Evolutionary conservation across 30 jellyfish, hydroid and myxozoan species (phyloP), one percentile per base, ranked within the genome.

Genomic region (Rhopilema esculentum): DNA sequence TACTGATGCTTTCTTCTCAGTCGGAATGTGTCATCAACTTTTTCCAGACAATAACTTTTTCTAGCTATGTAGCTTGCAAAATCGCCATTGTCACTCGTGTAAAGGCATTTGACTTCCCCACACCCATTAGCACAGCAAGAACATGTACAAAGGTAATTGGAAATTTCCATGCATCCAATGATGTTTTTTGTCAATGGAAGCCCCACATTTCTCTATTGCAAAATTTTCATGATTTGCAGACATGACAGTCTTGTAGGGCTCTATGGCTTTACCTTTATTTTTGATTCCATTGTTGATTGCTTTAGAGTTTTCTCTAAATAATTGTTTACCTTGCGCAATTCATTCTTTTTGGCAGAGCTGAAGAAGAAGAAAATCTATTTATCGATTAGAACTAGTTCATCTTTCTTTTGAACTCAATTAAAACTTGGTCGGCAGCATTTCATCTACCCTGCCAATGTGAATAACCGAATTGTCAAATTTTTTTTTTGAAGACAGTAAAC

Each of bases 51-150:
- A 62, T 28, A 24, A 62, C 84, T 72, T 21, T 72, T 72, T 15
- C 26, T 72, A 24, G 27, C 69, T 24, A 72, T 62, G 32, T 72
- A 72, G 32, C 84, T 62, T 24, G 32, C 69, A 72, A 77, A 77
- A 57, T 77, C 57, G 12, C 57, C 12, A 40, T 40, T 12, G 57
- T 40, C 57, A 19, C 40, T 31, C 9, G 69, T 16, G 32, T 22
- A 74, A 16, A 27, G 33, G 71, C 85, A 74, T 33, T 74, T 74
- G 32, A 74, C 49, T 74, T 74, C 85, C 24, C 85, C 86, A 75
- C 86, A 75, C 2, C 71, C 72, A 6, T 75, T 51, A 19, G 77
- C 86, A 51, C 86, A 75, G 72, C 86, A 31, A 19, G 48, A 71
- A 75, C 86, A 75, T 19, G 26, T 30, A n/a, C 73, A 75, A 27